These are phyloP conservation scores for Eleginops maclovinus DNA, from an alignment of 2,113 vertebrate genomes.

Conservation along the genomic window DNA sequence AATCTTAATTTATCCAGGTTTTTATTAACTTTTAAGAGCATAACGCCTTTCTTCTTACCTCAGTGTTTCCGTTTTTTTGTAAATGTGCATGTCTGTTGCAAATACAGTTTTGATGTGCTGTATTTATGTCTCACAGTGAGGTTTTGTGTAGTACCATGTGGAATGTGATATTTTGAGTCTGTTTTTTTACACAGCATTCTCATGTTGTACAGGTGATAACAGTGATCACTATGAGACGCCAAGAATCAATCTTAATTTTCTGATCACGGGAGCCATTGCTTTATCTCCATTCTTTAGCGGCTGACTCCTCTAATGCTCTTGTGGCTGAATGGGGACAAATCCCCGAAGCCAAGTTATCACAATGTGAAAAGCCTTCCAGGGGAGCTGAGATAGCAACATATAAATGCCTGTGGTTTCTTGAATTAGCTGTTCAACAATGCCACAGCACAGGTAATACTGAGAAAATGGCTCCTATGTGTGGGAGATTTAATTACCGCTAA, in stretches of 20 bases:
- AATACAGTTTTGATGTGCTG: neutral
- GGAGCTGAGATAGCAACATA: slow-evolving; percentile 2
- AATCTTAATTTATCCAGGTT: neutral
- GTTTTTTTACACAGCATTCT: neutral
- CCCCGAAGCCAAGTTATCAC: slow-evolving; percentile 9
- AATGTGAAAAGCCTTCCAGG: slow-evolving; percentile 17
- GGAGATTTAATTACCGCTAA: slow-evolving; percentile 14
- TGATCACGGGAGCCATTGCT: neutral
- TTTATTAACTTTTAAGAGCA: slow-evolving; percentile 8
- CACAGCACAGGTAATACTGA: slow-evolving; percentile 7
- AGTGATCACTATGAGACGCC: neutral
- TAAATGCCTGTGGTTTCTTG: neutral
- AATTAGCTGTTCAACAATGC: slow-evolving; percentile 16
- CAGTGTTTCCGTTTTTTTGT: neutral
- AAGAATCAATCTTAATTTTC: slow-evolving; percentile 7
- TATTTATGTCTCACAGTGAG: neutral
- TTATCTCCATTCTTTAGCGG: neutral
- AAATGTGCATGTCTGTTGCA: neutral
- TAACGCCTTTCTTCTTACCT: neutral
- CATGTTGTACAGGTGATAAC: neutral
- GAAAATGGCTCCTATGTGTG: slow-evolving; percentile 10
- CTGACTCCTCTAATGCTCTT: slow-evolving; percentile 13
- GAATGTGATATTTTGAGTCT: neutral
- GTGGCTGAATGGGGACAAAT: slow-evolving; percentile 25
- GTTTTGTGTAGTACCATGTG: neutral